Evolutionary conservation across 2,797 vertebrate species (phyloP).

Genomic region (Enteromius paludinosus): DNA sequence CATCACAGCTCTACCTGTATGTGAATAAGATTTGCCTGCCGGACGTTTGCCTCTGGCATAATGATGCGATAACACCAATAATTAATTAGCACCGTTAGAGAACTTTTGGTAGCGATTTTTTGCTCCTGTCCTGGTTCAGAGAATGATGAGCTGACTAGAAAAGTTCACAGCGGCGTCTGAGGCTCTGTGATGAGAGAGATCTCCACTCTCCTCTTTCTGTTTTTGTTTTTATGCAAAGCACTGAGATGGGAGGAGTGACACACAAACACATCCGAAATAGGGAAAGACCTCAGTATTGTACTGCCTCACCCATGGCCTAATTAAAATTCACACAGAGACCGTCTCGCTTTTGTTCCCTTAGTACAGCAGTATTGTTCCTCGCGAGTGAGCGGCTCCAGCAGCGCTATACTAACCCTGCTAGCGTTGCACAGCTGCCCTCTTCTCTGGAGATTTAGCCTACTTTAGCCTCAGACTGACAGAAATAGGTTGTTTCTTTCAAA

Average conservation of each 20-base stretch:
- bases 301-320: conserved; percentile 75
- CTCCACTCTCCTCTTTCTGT: conserved; percentile 49
- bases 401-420: conserved; percentile 69
- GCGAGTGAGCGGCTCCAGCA: conserved; percentile 78
- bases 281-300: conserved; percentile 76
- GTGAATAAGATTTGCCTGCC: not conserved
- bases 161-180: not conserved
- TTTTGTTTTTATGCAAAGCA: conserved; percentile 72
- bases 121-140: conserved; percentile 6
- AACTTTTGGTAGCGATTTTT: not conserved
- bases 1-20: not conserved
- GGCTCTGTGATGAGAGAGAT: conserved; percentile 32
- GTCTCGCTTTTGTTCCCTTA: conserved; percentile 75
- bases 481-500: conserved; percentile 81
- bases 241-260: conserved; percentile 67
- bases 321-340: conserved; percentile 77
- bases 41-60: not conserved
- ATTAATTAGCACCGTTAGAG: not conserved
- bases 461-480: conserved; percentile 85
- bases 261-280: conserved; percentile 72
- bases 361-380: conserved; percentile 76
- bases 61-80: not conserved
- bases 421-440: conserved; percentile 73
- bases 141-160: not conserved
- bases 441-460: conserved; percentile 80